These are phyloP conservation scores for Nerophis ophidion DNA, from an alignment of 2,113 vertebrate species.

Conservation along the genomic window DNA sequence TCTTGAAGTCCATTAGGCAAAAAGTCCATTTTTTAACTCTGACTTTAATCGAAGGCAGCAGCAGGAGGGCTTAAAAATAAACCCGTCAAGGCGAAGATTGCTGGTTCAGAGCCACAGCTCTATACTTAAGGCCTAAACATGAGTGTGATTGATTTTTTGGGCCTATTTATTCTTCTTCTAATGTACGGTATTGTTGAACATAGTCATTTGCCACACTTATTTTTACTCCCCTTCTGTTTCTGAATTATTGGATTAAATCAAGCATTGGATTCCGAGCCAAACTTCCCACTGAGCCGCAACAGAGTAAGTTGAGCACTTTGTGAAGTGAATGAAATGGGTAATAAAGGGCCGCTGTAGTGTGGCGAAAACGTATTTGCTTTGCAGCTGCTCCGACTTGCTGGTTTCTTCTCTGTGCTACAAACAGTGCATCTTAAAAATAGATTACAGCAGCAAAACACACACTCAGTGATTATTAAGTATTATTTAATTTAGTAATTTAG, in stretches of 20 bases:
- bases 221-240: background rate
- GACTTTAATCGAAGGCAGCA: background rate
- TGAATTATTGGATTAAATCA: conserved; percentile 8
- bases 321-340: conserved; percentile 13
- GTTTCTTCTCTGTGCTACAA: background rate
- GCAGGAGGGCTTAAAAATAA: background rate
- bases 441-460: no score
- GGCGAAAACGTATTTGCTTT: background rate
- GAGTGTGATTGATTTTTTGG: background rate
- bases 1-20: background rate
- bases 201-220: background rate
- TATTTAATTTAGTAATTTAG: no score
- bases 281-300: conserved; percentile 7
- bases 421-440: no score
- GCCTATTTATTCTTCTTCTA: conserved; percentile 1
- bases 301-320: conserved; percentile 9
- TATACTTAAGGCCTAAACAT: background rate
- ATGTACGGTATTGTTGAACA: background rate
- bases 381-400: conserved; percentile 2
- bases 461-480: no score
- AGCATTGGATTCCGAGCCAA: conserved; percentile 14
- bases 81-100: background rate
- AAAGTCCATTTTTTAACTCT: background rate
- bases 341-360: background rate
- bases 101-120: background rate